Conservation (phyloP, 1,140 invertebrate species). For the Lethrus apterus region DNA sequence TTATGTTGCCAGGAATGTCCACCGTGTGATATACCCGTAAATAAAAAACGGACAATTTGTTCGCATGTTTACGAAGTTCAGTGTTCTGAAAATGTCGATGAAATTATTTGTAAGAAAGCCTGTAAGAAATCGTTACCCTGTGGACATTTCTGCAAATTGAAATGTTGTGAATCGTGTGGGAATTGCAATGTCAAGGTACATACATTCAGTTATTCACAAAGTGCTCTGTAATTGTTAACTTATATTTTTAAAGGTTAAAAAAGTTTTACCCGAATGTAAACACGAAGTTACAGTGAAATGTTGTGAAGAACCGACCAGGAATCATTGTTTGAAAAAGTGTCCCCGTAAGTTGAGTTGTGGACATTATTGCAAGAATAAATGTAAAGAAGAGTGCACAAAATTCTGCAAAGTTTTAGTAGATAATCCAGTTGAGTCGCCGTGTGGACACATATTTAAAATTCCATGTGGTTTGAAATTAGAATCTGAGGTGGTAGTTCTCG, state of each 20-base stretch:
- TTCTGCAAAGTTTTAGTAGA: conserved; percentile 33
- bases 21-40: conserved; percentile 42
- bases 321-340: conserved; percentile 38
- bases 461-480: conserved; percentile 34
- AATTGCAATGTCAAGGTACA: conserved; percentile 42
- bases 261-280: conserved; percentile 40
- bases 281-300: conserved; percentile 41
- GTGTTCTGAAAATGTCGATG: conserved; percentile 40
- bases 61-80: conserved; percentile 39
- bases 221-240: too few relatives aligned
- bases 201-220: conserved; percentile 8
- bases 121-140: conserved; percentile 44
- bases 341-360: conserved; percentile 40
- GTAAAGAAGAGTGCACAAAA: conserved; percentile 37
- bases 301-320: conserved; percentile 23
- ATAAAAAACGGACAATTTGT: conserved; percentile 42
- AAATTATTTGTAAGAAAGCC: conserved; percentile 38
- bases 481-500: not conserved
- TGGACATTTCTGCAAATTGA: conserved; percentile 44
- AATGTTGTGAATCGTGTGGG: conserved; percentile 42
- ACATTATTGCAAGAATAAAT: conserved; percentile 40
- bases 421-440: conserved; percentile 31
- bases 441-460: conserved; percentile 42
- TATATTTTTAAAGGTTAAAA: conserved; percentile 40
- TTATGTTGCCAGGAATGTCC: conserved; percentile 46